Conservation (phyloP, 2,797 vertebrate species). For the Cynodonichthys magdalenae region DNA sequence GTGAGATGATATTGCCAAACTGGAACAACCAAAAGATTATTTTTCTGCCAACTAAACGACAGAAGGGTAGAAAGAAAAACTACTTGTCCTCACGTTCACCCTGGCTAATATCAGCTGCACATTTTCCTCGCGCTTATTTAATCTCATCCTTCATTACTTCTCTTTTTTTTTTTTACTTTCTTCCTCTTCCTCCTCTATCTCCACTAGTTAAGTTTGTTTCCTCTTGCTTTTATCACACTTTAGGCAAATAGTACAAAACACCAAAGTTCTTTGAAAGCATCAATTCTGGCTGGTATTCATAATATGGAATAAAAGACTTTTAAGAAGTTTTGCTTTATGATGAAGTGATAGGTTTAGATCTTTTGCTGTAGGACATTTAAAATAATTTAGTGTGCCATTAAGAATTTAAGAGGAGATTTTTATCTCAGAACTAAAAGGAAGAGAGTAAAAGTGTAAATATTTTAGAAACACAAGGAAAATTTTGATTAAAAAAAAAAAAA, state of each 20-base stretch:
- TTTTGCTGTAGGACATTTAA: background rate
- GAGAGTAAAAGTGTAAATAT: background rate
- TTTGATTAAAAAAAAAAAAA: background rate
- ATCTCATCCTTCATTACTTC: slow-evolving; percentile 48
- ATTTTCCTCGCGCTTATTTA: slow-evolving; percentile 36
- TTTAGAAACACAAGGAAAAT: background rate
- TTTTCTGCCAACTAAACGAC: slow-evolving; percentile 72
- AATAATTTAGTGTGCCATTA: background rate
- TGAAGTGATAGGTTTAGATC: background rate
- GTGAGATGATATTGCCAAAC: slow-evolving; percentile 72
- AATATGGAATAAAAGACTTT: slow-evolving; percentile 6
- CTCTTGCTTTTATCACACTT: slow-evolving; percentile 23
- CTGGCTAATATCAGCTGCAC: slow-evolving; percentile 64
- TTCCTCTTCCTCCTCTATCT: slow-evolving; percentile 33
- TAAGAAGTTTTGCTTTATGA: background rate
- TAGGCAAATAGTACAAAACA: slow-evolving; percentile 25
- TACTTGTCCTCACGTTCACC: slow-evolving; percentile 77
- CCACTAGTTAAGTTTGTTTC: slow-evolving; percentile 14
- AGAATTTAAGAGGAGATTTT: slow-evolving; percentile 4
- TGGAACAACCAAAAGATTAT: slow-evolving; percentile 66
- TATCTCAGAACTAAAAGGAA: background rate
- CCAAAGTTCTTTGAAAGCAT: slow-evolving; percentile 18
- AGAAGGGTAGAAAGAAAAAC: slow-evolving; percentile 71
- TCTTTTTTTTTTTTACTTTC: slow-evolving; percentile 22
- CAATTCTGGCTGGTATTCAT: slow-evolving; percentile 7